Percentiles rank a stretch among this genome's conserved stretches.
phyloP scores from a whole-genome alignment of 2,888 invertebrate species.

The Drosophila setosimentum region DNA sequence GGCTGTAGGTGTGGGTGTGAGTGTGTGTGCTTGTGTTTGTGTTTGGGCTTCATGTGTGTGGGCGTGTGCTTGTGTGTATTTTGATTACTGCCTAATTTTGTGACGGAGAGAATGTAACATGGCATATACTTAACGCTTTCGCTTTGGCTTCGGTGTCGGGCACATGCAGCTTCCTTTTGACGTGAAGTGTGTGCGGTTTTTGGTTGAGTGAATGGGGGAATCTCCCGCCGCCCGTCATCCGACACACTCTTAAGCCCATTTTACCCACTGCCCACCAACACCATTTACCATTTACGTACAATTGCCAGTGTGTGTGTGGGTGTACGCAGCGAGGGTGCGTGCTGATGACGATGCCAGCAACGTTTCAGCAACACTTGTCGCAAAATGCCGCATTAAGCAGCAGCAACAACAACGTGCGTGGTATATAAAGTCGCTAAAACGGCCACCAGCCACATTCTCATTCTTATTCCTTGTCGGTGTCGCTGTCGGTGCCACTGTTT shows the following conservation, averaged over 20 bases:
- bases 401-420: constrained; percentile 68
- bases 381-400: constrained; percentile 76
- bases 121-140: constrained; percentile 70
- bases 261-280: constrained; percentile 43
- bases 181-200: constrained; percentile 68
- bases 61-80: constrained; percentile 54
- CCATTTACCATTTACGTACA: constrained; percentile 76
- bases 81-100: constrained; percentile 81
- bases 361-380: constrained; percentile 77
- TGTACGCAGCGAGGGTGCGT: constrained; percentile 52
- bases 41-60: constrained; percentile 13
- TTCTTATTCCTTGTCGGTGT: constrained; percentile 17
- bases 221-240: constrained; percentile 20
- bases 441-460: constrained; percentile 29
- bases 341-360: constrained; percentile 67
- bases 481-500: constrained; percentile 20
- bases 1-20: constrained; percentile 14
- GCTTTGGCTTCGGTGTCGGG: constrained; percentile 43
- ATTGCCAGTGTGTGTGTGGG: constrained; percentile 49
- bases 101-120: constrained; percentile 66
- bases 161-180: constrained; percentile 63
- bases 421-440: constrained; percentile 71
- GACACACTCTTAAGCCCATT: constrained; percentile 5
- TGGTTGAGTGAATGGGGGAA: constrained; percentile 73
- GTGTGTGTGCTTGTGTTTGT: constrained; percentile 38